Conservation (phyloP, 2,113 vertebrate genomes). For the Oryctolagus cuniculus region DNA sequence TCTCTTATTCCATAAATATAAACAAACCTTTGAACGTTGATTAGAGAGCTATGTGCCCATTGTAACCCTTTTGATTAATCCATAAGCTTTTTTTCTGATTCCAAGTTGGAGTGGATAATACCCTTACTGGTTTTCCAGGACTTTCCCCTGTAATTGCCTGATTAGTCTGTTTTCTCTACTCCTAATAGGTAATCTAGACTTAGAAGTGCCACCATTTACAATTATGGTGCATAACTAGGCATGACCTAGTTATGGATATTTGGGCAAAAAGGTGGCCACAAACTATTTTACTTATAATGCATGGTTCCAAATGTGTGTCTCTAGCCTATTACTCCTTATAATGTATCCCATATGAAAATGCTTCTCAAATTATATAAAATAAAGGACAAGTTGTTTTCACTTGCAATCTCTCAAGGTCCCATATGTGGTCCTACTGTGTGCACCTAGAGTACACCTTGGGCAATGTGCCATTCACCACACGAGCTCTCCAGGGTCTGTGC, state of each 20-base stretch:
- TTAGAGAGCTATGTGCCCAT: background rate
- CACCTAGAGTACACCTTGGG: background rate
- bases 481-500: background rate
- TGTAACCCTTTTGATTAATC: background rate
- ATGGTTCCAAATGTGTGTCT: background rate
- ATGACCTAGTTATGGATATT: background rate
- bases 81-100: background rate
- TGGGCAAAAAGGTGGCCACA: background rate
- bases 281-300: background rate
- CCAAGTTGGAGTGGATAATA: background rate
- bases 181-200: background rate
- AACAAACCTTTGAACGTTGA: background rate
- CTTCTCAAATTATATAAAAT: background rate
- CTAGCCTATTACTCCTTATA: background rate
- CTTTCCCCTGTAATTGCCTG: background rate
- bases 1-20: conserved; percentile 20
- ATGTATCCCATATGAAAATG: background rate
- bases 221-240: background rate
- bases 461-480: background rate
- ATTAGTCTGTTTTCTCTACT: background rate
- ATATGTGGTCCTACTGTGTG: background rate
- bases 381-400: background rate
- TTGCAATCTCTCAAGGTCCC: background rate
- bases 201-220: background rate
- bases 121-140: background rate